Percentiles rank a stretch among this genome's conserved stretches.
These are phyloP conservation scores for Pollenia amentaria DNA, from an alignment of 2,888 invertebrate species.

Conservation along the genomic window DNA sequence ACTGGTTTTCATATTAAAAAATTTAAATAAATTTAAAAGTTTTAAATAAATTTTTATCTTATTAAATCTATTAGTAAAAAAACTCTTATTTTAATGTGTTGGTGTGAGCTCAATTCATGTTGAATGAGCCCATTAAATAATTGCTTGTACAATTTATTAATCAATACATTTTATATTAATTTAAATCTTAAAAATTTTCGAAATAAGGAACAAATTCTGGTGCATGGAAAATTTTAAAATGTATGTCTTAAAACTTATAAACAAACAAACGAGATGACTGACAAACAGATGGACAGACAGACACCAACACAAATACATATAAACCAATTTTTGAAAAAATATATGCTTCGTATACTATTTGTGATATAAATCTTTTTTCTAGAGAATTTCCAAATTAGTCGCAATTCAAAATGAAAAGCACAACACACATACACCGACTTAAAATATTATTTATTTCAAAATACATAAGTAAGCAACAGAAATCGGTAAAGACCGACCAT, in stretches of 20 bases:
- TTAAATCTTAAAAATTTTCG: not conserved
- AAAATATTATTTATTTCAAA: no score
- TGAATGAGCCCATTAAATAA: slow-evolving; percentile 1
- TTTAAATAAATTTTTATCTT: no score
- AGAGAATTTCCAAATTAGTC: slow-evolving; percentile 29
- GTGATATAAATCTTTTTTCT: slow-evolving; percentile 1
- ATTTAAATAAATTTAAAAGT: no score
- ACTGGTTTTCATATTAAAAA: no score
- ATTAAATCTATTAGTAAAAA: no score
- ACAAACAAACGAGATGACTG: not conserved
- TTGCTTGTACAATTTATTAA: not conserved
- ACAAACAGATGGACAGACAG: not conserved
- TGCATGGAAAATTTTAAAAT: slow-evolving; percentile 7
- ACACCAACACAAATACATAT: not conserved
- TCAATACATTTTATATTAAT: slow-evolving; percentile 10
- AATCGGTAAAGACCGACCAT: no score
- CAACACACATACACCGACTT: not conserved
- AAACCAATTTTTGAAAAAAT: not conserved
- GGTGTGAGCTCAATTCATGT: not conserved
- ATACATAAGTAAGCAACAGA: no score
- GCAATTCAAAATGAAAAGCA: slow-evolving; percentile 37
- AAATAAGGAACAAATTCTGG: not conserved
- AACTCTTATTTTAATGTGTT: no score
- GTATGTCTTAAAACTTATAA: not conserved
- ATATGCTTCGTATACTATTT: no score